Evolutionary conservation across 2,888 invertebrate genomes (phyloP).

Genomic region (Coelogynopora nodosa): DNA sequence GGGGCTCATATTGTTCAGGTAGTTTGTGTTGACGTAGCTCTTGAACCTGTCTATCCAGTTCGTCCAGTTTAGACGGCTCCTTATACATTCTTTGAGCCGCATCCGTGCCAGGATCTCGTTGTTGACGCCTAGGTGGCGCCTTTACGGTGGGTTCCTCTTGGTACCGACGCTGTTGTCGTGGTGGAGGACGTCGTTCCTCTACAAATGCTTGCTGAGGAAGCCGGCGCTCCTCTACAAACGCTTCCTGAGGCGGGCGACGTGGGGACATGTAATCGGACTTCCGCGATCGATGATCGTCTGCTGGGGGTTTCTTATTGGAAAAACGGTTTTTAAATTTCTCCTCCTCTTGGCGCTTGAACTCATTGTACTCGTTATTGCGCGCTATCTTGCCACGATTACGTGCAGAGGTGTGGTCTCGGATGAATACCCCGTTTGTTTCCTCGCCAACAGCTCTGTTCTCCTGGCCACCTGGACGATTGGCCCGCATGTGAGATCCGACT

Average conservation of each 20-base stretch:
- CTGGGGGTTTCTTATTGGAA: not conserved
- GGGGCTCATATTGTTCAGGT: not conserved
- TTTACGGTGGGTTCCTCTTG: not conserved
- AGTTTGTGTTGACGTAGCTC: conserved; percentile 26
- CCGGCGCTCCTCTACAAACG: not conserved
- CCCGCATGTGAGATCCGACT: not conserved
- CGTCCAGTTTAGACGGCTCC: not conserved
- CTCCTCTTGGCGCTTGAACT: conserved; percentile 38
- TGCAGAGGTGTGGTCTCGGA: conserved; percentile 13
- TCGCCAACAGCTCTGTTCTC: not conserved
- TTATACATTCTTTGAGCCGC: not conserved
- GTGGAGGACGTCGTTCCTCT: not conserved
- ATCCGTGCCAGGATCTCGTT: not conserved
- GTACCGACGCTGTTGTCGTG: not conserved
- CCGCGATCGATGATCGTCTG: not conserved
- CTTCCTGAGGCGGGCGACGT: not conserved
- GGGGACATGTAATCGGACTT: not conserved
- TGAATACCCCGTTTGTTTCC: not conserved
- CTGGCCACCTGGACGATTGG: not conserved
- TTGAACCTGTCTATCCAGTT: conserved; percentile 32
- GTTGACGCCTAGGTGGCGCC: not conserved
- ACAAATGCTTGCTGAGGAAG: not conserved
- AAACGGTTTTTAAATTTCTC: conserved; percentile 41
- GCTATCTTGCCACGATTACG: not conserved
- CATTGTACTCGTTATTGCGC: conserved; percentile 39